phyloP scores from a whole-genome alignment of 2,888 invertebrate species.

The Acronicta aceris region DNA sequence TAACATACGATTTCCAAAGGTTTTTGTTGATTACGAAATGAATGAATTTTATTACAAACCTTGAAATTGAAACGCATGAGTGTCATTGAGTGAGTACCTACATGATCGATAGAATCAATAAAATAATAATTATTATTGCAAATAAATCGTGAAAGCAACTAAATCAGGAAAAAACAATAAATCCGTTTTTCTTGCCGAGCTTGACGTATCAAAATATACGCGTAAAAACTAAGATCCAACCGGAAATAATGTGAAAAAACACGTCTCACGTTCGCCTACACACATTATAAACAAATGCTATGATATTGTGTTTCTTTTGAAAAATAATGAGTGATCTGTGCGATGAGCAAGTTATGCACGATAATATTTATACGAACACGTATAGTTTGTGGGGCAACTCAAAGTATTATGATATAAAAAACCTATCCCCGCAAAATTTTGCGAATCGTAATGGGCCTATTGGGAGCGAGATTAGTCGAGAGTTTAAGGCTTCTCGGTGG shows the following conservation, averaged over 20 bases:
- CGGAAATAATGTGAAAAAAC: slow-evolving; percentile 54
- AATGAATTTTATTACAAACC: slow-evolving; percentile 49
- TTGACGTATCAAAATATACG: slow-evolving; percentile 8
- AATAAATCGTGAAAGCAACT: slow-evolving; percentile 35
- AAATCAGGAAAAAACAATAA: slow-evolving; percentile 25
- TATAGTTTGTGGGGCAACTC: slow-evolving; percentile 66
- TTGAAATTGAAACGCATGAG: slow-evolving; percentile 51
- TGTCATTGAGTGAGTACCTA: slow-evolving; percentile 47
- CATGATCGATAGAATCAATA: slow-evolving; percentile 56
- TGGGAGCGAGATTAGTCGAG: slow-evolving; percentile 44
- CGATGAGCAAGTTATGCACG: slow-evolving; percentile 47
- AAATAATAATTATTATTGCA: slow-evolving; percentile 25
- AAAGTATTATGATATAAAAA: slow-evolving; percentile 63
- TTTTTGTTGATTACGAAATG: slow-evolving; percentile 51
- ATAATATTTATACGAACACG: slow-evolving; percentile 56
- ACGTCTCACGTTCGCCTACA: slow-evolving; percentile 20
- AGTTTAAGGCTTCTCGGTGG: slow-evolving; percentile 45
- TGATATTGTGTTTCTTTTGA: slow-evolving; percentile 37
- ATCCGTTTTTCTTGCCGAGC: slow-evolving; percentile 15
- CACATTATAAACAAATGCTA: slow-evolving; percentile 53
- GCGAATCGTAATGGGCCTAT: slow-evolving; percentile 44
- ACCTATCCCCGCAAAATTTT: slow-evolving; percentile 57
- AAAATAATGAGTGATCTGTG: slow-evolving; percentile 58
- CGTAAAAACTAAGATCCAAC: slow-evolving; percentile 30
- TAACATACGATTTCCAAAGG: slow-evolving; percentile 28